Conservation (phyloP, 2,113 vertebrate species). For the Bothrops jararaca region DNA sequence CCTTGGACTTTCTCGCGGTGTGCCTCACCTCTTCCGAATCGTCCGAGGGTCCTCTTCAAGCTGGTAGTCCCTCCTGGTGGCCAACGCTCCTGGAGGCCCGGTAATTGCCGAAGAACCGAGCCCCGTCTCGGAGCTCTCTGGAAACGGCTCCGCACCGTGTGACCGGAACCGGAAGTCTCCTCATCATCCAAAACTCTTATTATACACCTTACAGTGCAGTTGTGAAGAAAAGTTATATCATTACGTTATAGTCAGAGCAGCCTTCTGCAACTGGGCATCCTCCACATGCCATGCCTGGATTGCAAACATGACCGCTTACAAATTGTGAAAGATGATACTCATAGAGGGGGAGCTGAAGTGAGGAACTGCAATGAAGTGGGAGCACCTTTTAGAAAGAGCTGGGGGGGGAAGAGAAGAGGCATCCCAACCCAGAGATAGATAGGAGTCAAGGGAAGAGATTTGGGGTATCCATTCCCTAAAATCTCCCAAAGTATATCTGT, state of each 20-base stretch:
- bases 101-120: too few species aligned
- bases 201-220: neutral
- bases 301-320: neutral
- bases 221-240: neutral
- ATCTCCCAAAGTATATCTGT: neutral
- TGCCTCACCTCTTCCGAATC: too few species aligned
- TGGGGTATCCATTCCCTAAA: neutral
- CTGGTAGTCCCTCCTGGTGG: too few species aligned
- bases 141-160: too few species aligned
- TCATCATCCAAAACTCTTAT: neutral
- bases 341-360: neutral
- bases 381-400: neutral
- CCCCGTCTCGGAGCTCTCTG: too few species aligned
- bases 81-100: too few species aligned
- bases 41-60: too few species aligned
- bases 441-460: neutral
- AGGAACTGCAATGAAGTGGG: neutral
- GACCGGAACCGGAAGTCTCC: too few species aligned
- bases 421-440: neutral
- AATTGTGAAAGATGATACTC: neutral
- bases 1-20: too few species aligned
- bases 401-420: neutral
- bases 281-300: neutral
- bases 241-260: neutral
- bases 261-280: neutral